Base-by-base conservation (phyloP, 2,797 vertebrate species). In the Botia almorhae region DNA sequence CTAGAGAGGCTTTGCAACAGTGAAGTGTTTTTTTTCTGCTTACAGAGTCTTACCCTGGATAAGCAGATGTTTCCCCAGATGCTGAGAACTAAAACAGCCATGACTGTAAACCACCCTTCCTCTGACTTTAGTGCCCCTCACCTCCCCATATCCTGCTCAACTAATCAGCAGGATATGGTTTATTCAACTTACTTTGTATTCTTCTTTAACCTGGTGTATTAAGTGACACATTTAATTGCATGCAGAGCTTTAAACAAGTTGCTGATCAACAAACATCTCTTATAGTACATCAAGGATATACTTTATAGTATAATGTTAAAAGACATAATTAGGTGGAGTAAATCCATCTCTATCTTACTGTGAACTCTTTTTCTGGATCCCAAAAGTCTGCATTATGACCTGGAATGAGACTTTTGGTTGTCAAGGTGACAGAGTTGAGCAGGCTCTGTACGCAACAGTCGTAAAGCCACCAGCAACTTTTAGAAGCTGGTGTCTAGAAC, bases 371-470 rank as follows among this genome's bases (percentile, higher is more conserved):
- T 64, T 96, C 93, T 56, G 95, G 95, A 85, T 96, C 93, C 94
- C 95, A 96, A 81, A 96, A 70, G 84, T 96, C 95, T 0, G 95
- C 95, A 83, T 96, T 94, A 16, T 93, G 90, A 68, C 94, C 93
- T 36, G 90, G 90, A 58, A 79, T 51, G 1, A 96, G 91, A 74
- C 87, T 88, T 96, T 69, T 81, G 87, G 71, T 86, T 65, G 69
- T 91, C 92, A 16, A 96, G 91, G 33, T 89, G 39, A 84, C 94
- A 94, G 56, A 96, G 90, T 81, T 90, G 90, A 63, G 95, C 94
- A 29, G 95, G 92, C 78, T 90, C 93, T 82, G 76, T 84, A 89
- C 94, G 94, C 78, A 96, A 87, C 43, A 96, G 87, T 80, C 90
- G 23, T 26, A 26, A 26, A 26, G 23, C 1, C 23, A 26, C 2